Evolutionary conservation across 2,888 invertebrate genomes (phyloP).

Genomic region (Hypselothyrea guttata): DNA sequence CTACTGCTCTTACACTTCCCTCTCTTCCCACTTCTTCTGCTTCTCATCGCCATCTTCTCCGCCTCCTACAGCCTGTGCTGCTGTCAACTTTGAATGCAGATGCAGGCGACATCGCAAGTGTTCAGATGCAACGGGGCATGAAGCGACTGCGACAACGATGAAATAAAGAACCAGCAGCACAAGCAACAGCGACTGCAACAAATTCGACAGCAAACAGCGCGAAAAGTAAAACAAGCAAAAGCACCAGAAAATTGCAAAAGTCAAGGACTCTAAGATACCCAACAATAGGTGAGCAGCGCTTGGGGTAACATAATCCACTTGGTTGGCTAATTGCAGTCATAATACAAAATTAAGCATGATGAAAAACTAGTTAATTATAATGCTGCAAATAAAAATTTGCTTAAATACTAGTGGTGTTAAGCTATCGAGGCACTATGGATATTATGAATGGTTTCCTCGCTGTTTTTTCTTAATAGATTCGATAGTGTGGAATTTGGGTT

Average conservation of each 20-base stretch:
- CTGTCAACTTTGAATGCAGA: slow-evolving; percentile 42
- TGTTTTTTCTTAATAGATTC: no score
- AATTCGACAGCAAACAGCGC: slow-evolving; percentile 48
- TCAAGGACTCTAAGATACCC: slow-evolving; percentile 1
- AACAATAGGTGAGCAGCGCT: neutral
- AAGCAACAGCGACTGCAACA: slow-evolving; percentile 21
- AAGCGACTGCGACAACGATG: slow-evolving; percentile 51
- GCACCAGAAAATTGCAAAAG: neutral
- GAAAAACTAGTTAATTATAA: no score
- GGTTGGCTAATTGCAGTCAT: no score
- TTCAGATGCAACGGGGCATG: slow-evolving; percentile 67
- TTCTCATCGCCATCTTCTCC: no score
- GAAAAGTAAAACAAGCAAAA: slow-evolving; percentile 15
- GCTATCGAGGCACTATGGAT: no score
- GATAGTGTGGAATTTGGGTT: no score
- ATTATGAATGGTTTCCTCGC: no score
- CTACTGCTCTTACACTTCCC: neutral
- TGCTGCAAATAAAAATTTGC: no score
- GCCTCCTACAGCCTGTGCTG: slow-evolving; percentile 1
- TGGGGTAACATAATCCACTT: no score
- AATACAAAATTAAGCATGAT: no score
- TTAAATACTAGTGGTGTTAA: no score
- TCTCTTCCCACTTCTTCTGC: no score
- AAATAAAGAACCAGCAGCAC: slow-evolving; percentile 45
- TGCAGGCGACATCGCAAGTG: slow-evolving; percentile 58